A percentile compares a stretch with the other conserved stretches of the same genome.
phyloP scores from a whole-genome alignment of 2,113 vertebrate species.

The Zosterops japonicus region DNA sequence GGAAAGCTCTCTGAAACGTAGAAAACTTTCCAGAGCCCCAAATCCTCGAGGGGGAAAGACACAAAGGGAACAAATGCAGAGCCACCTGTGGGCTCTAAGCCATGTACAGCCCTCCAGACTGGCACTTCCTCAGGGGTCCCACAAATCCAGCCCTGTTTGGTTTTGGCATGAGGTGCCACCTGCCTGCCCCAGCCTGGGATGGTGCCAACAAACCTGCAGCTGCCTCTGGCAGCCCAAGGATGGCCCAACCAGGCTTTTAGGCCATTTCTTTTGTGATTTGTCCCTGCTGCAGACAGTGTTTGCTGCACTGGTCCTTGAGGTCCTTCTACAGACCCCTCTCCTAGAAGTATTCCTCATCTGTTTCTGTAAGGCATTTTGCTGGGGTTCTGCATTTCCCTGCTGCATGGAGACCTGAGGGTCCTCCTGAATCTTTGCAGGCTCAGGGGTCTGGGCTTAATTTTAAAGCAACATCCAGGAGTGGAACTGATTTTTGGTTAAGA shows the following conservation, averaged over 20 bases:
- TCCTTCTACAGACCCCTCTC: background rate
- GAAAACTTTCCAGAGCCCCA: background rate
- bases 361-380: background rate
- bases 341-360: background rate
- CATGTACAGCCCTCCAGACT: accelerated
- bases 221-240: accelerated
- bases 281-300: background rate
- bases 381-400: background rate
- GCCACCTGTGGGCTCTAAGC: background rate
- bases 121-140: background rate
- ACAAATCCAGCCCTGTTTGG: background rate
- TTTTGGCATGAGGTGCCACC: background rate
- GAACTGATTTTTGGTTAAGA: background rate
- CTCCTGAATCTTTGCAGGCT: background rate
- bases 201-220: background rate
- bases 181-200: accelerated
- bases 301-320: background rate
- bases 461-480: background rate
- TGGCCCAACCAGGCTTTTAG: background rate
- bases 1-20: background rate
- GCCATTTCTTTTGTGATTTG: background rate
- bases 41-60: background rate
- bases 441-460: background rate
- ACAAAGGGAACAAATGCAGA: background rate
- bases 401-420: accelerated